Evolutionary conservation across 2,888 invertebrate genomes (phyloP).

Genomic region (Ellobium chinense): DNA sequence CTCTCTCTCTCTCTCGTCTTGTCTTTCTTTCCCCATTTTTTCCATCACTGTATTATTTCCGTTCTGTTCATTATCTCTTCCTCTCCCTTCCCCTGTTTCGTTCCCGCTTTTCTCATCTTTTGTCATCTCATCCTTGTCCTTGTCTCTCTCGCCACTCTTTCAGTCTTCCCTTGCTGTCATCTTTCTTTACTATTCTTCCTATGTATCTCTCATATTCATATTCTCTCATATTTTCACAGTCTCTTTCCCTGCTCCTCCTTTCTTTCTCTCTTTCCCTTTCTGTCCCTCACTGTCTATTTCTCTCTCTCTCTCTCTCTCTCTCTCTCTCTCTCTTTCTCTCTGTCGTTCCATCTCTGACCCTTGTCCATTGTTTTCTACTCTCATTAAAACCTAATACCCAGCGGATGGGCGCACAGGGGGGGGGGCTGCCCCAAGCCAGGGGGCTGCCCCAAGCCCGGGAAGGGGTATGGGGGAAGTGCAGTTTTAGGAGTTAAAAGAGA

Average conservation of each 20-base stretch:
- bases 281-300: conserved; percentile 2
- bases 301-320: conserved; percentile 5
- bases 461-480: too few relatives aligned
- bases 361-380: not conserved
- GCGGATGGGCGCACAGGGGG: too few relatives aligned
- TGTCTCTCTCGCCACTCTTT: too few relatives aligned
- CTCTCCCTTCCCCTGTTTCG: not conserved
- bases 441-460: too few relatives aligned
- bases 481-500: too few relatives aligned
- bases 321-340: not conserved
- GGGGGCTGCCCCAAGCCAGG: too few relatives aligned
- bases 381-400: too few relatives aligned
- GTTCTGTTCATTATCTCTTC: not conserved
- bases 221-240: not conserved
- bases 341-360: conserved; percentile 11
- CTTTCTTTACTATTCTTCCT: not conserved
- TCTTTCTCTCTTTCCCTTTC: not conserved
- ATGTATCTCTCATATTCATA: not conserved
- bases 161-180: too few relatives aligned
- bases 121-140: too few relatives aligned
- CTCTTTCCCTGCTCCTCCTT: not conserved
- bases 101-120: not conserved
- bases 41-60: not conserved
- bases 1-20: conserved; percentile 16
- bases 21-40: not conserved